A percentile compares a stretch with the other conserved stretches of the same genome.
phyloP scores from a whole-genome alignment of 1,140 invertebrate genomes.

The Macrotrachela quadricornifera region DNA sequence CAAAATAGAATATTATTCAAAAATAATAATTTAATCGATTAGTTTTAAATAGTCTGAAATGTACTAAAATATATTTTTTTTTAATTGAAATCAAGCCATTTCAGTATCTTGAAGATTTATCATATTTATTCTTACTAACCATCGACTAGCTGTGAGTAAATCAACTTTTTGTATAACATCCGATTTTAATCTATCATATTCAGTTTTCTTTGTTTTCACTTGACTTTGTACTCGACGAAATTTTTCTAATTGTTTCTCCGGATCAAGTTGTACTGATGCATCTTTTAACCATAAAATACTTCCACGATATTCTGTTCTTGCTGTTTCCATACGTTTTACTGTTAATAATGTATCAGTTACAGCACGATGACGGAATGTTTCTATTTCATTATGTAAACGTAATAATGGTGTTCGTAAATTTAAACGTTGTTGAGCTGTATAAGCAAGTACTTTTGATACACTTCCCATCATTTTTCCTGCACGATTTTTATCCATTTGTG shows the following conservation, averaged over 20 bases:
- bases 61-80: too few species aligned
- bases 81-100: too few species aligned
- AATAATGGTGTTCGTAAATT: slow-evolving; percentile 61
- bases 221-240: slow-evolving; percentile 65
- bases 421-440: slow-evolving; percentile 77
- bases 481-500: slow-evolving; percentile 61
- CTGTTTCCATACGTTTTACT: slow-evolving; percentile 74
- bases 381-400: slow-evolving; percentile 60
- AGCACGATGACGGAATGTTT: slow-evolving; percentile 78
- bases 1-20: too few species aligned
- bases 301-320: slow-evolving; percentile 77
- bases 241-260: slow-evolving; percentile 82
- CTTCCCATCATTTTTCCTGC: slow-evolving; percentile 78
- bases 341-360: slow-evolving; percentile 76
- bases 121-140: too few species aligned
- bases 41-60: too few species aligned
- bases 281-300: slow-evolving; percentile 98
- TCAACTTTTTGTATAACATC: slow-evolving; percentile 95
- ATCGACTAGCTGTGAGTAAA: slow-evolving; percentile 67
- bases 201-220: slow-evolving; percentile 51
- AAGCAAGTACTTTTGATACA: slow-evolving; percentile 75
- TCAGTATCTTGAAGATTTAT: too few species aligned
- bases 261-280: slow-evolving; percentile 77
- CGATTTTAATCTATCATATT: slow-evolving; percentile 77
- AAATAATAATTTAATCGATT: too few species aligned